These are phyloP conservation scores for Rotaria macrura DNA, from an alignment of 2,888 invertebrate species.

Conservation along the genomic window DNA sequence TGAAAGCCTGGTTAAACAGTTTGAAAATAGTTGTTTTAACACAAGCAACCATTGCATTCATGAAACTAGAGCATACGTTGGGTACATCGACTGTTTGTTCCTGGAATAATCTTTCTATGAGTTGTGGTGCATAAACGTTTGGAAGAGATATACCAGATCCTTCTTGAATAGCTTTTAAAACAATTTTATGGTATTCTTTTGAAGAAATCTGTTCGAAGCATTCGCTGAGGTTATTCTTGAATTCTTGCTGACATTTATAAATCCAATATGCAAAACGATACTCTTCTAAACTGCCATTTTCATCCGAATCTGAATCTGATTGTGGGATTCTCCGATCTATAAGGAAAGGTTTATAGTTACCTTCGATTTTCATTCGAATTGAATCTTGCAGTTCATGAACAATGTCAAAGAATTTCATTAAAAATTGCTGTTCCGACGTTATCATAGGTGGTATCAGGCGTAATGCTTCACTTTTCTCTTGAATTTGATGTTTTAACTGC, in stretches of 20 bases:
- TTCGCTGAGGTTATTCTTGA: background rate
- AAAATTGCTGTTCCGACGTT: background rate
- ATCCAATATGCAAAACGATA: background rate
- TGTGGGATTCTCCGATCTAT: no score
- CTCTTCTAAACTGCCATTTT: background rate
- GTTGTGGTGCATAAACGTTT: background rate
- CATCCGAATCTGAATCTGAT: background rate
- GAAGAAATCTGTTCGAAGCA: background rate
- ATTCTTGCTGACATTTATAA: background rate
- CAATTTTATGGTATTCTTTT: background rate
- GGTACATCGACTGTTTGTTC: background rate
- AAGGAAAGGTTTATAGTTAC: background rate
- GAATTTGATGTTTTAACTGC: background rate
- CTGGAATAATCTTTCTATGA: background rate
- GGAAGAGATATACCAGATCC: background rate
- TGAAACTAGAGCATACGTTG: background rate
- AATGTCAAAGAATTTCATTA: background rate
- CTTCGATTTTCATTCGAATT: background rate
- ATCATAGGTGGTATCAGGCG: background rate
- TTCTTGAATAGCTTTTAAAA: background rate
- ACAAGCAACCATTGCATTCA: background rate
- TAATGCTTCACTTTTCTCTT: background rate
- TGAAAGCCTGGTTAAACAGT: background rate
- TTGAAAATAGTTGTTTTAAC: background rate
- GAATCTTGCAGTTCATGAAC: background rate